Evolutionary conservation across 2,113 vertebrate species (phyloP).

Genomic region (Spheniscus mendiculus): DNA sequence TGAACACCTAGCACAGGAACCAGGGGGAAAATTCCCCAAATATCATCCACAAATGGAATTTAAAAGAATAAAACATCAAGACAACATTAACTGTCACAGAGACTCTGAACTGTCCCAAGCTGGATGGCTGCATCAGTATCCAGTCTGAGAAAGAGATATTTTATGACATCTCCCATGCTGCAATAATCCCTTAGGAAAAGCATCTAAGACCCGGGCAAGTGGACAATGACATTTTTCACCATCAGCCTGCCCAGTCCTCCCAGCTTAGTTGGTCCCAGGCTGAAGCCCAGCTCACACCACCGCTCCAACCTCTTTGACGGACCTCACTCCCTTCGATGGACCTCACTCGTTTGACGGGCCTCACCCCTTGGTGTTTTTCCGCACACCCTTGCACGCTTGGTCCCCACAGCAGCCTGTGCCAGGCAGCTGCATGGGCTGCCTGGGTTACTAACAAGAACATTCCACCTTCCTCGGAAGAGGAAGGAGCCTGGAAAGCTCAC

Average conservation of each 20-base stretch:
- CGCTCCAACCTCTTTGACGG: background rate
- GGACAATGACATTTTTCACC: background rate
- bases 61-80: background rate
- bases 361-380: rapidly evolving
- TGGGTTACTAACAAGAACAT: too few species aligned
- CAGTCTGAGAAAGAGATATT: background rate
- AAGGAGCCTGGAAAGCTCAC: too few species aligned
- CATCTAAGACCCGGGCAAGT: background rate
- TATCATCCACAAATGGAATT: background rate
- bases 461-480: rapidly evolving
- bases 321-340: background rate
- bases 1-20: background rate
- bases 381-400: background rate
- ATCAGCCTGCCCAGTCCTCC: background rate
- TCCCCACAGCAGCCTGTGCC: background rate
- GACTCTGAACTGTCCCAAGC: background rate
- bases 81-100: background rate
- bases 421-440: rapidly evolving
- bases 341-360: background rate
- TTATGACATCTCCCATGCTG: background rate
- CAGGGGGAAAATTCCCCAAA: background rate
- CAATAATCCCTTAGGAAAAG: background rate
- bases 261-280: background rate
- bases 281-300: background rate
- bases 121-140: background rate